phyloP scores from a whole-genome alignment of 1,140 invertebrate species.

The Probaryconus sp. region DNA sequence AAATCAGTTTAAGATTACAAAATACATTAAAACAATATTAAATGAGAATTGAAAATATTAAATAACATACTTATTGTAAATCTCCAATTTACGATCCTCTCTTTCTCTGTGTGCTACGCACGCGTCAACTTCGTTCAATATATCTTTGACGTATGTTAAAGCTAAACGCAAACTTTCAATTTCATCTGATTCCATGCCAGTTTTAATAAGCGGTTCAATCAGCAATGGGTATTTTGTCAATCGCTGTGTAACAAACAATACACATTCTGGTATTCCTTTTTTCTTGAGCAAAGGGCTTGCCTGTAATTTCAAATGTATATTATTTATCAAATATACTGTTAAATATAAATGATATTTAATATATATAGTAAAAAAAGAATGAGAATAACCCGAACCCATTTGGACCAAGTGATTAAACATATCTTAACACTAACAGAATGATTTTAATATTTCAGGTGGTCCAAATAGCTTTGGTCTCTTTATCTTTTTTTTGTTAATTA shows the following conservation, averaged over 20 bases:
- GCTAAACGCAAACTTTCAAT: constrained; percentile 86
- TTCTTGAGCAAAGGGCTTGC: constrained; percentile 92
- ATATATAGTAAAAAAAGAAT: no score
- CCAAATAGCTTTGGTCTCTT: no score
- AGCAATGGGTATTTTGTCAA: constrained; percentile 96
- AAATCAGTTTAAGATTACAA: constrained; percentile 1
- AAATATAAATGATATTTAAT: no score
- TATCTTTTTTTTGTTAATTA: neutral
- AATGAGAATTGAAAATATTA: neutral
- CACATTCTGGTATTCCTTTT: constrained; percentile 96
- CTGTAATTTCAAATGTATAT: constrained; percentile 58
- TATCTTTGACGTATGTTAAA: constrained; percentile 88
- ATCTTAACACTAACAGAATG: no score
- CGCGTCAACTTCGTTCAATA: constrained; percentile 91
- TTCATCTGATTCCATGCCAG: constrained; percentile 82
- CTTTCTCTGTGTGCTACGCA: constrained; percentile 95
- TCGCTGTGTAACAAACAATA: constrained; percentile 94
- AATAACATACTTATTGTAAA: constrained; percentile 84
- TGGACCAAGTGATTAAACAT: no score
- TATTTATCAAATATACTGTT: no score
- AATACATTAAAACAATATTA: neutral
- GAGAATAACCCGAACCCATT: no score
- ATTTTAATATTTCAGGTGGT: no score
- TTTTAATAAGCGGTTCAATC: constrained; percentile 94
- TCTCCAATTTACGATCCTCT: constrained; percentile 92